Evolutionary conservation across 2,888 invertebrate species (phyloP).

Genomic region (Thecocarcelia acutangulata): DNA sequence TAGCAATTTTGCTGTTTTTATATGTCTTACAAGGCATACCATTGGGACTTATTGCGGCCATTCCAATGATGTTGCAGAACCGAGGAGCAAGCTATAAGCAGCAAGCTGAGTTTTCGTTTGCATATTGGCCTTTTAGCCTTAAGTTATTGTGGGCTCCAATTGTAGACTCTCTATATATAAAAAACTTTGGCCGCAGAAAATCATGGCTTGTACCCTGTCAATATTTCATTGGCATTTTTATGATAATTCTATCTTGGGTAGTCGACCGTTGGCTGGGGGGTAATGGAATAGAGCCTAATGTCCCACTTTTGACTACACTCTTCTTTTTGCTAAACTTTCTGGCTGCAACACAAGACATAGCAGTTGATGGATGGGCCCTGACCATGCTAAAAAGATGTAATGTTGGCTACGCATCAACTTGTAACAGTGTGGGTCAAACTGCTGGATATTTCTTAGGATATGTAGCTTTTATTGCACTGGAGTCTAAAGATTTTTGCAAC

Average conservation of each 20-base stretch:
- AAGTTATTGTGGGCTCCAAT: constrained; percentile 99
- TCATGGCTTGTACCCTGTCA: constrained; percentile 97
- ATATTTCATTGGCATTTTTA: constrained; percentile 93
- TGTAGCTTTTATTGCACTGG: constrained; percentile 96
- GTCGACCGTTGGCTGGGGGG: constrained; percentile 90
- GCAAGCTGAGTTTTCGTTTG: constrained; percentile 97
- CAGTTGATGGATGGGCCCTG: constrained; percentile 99
- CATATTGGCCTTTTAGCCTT: constrained; percentile 94
- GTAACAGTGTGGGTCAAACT: constrained; percentile 99
- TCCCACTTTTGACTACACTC: constrained; percentile 89
- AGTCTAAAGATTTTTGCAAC: constrained; percentile 98
- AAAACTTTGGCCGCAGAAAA: constrained; percentile 94
- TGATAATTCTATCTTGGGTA: constrained; percentile 91
- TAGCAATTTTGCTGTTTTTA: constrained; percentile 93
- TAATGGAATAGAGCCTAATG: constrained; percentile 84
- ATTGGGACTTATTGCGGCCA: constrained; percentile 94
- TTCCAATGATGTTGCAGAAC: constrained; percentile 97
- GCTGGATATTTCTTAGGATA: constrained; percentile 98
- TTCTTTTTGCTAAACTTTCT: constrained; percentile 97
- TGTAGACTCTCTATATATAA: constrained; percentile 94
- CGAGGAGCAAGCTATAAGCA: constrained; percentile 95
- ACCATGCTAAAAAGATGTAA: constrained; percentile 99
- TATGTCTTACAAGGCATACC: constrained; percentile 98
- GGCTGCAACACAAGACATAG: constrained; percentile 99
- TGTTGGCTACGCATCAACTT: constrained; percentile 99